These are phyloP conservation scores for Drosophila carrolli DNA, from an alignment of 1,140 invertebrate genomes.

Conservation along the genomic window DNA sequence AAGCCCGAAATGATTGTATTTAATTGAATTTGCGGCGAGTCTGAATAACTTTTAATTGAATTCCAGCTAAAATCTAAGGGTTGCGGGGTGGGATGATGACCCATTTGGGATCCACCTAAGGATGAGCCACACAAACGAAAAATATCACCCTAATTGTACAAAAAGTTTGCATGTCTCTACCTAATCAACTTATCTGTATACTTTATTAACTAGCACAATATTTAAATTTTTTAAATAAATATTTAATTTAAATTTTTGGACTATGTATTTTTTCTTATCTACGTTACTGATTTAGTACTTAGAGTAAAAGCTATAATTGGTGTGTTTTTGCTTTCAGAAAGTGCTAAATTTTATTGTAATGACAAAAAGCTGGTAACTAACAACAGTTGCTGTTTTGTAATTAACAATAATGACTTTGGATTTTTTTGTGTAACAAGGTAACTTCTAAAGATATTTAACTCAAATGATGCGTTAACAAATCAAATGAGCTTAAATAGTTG, in stretches of 20 bases:
- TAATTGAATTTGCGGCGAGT: slow-evolving; percentile 66
- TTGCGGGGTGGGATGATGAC: slow-evolving; percentile 49
- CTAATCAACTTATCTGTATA: too few species aligned
- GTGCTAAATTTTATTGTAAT: slow-evolving; percentile 3
- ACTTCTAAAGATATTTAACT: too few species aligned
- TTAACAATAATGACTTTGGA: neutral
- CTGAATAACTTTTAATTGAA: slow-evolving; percentile 56
- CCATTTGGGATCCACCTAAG: slow-evolving; percentile 38
- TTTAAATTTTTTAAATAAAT: too few species aligned
- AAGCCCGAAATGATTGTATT: slow-evolving; percentile 62
- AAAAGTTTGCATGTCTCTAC: too few species aligned
- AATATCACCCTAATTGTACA: neutral
- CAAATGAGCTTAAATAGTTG: too few species aligned
- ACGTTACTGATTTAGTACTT: neutral
- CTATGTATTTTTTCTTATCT: too few species aligned
- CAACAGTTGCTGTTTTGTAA: neutral
- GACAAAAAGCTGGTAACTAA: neutral
- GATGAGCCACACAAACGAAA: slow-evolving; percentile 10
- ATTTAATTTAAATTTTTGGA: too few species aligned
- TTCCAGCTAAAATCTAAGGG: slow-evolving; percentile 49
- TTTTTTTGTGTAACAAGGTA: too few species aligned
- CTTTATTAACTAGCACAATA: too few species aligned
- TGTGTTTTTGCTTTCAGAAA: neutral
- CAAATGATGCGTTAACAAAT: too few species aligned
- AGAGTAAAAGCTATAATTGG: neutral